phyloP scores from a whole-genome alignment of 2,888 invertebrate species.

The Scaptomyza reducta region DNA sequence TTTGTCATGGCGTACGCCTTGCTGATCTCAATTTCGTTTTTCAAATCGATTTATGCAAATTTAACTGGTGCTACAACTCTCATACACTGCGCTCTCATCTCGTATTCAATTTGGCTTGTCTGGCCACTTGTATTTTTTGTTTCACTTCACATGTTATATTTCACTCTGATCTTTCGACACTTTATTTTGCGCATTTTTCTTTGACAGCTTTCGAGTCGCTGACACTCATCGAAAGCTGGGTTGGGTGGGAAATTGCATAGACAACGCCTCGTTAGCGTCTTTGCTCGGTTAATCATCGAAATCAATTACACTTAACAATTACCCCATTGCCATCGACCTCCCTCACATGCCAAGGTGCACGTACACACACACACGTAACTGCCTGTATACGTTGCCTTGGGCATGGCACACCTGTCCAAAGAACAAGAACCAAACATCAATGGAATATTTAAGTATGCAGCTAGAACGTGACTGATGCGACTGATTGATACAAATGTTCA shows the following conservation, averaged over 20 bases:
- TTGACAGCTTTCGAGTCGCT: conserved; percentile 17
- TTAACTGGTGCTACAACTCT: conserved; percentile 32
- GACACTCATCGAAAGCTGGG: conserved; percentile 24
- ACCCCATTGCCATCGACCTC: conserved; percentile 28
- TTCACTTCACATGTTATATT: not conserved
- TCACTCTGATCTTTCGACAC: conserved; percentile 47
- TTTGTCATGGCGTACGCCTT: conserved; percentile 28
- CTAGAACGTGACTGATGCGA: conserved; percentile 48
- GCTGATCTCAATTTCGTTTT: conserved; percentile 59
- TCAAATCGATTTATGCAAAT: conserved; percentile 74
- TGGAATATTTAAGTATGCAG: conserved; percentile 33
- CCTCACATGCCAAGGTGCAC: conserved; percentile 47
- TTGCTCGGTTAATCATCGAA: conserved; percentile 20
- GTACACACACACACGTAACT: not conserved
- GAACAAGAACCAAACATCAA: conserved; percentile 21
- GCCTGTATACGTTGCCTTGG: conserved; percentile 5
- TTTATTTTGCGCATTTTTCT: conserved; percentile 4
- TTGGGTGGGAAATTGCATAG: conserved; percentile 18
- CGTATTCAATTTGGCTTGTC: conserved; percentile 26
- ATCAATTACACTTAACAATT: conserved; percentile 29
- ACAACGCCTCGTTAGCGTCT: conserved; percentile 15
- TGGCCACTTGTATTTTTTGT: conserved; percentile 30
- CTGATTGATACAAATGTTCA: conserved; percentile 36
- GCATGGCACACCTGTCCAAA: conserved; percentile 50
- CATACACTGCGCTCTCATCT: conserved; percentile 10